A percentile compares a stretch with the other conserved stretches of the same genome.
Conservation (phyloP, 2,888 invertebrate species). For the Cybosia mesomella region DNA sequence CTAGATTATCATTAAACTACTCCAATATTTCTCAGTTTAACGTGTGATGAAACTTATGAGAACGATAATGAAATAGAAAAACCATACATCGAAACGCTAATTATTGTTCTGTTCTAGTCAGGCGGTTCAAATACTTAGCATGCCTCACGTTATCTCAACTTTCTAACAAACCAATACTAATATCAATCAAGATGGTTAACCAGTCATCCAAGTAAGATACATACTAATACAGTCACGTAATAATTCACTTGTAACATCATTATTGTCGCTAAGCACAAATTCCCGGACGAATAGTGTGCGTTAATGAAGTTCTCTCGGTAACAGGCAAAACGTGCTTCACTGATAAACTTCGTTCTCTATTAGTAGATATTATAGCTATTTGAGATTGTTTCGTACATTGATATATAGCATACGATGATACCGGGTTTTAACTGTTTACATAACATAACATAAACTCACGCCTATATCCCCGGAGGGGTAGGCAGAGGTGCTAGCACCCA, state of each 20-base stretch:
- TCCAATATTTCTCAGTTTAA: too few species aligned
- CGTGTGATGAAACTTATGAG: neutral
- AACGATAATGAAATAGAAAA: neutral
- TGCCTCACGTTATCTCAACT: neutral
- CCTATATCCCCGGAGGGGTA: too few species aligned
- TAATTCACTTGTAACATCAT: conserved; percentile 64
- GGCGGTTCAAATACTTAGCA: neutral
- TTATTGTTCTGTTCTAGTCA: neutral
- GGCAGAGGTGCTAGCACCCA: too few species aligned
- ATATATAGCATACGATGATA: conserved; percentile 10
- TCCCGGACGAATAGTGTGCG: conserved; percentile 70
- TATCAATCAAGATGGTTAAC: conserved; percentile 37
- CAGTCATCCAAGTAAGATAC: conserved; percentile 35
- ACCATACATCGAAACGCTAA: too few species aligned
- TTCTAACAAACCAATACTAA: conserved; percentile 20
- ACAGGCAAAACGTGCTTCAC: conserved; percentile 66
- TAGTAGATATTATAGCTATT: conserved; percentile 31
- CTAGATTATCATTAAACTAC: too few species aligned
- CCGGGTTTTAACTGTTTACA: neutral
- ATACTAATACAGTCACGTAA: conserved; percentile 60
- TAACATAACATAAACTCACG: too few species aligned
- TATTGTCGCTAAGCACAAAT: conserved; percentile 70
- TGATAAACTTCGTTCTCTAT: conserved; percentile 60
- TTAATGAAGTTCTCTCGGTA: conserved; percentile 64
- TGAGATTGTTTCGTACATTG: conserved; percentile 24